A percentile compares a stretch with the other conserved stretches of the same genome.
Conservation (phyloP, 2,888 invertebrate genomes). For the Fragum whitleyi region DNA sequence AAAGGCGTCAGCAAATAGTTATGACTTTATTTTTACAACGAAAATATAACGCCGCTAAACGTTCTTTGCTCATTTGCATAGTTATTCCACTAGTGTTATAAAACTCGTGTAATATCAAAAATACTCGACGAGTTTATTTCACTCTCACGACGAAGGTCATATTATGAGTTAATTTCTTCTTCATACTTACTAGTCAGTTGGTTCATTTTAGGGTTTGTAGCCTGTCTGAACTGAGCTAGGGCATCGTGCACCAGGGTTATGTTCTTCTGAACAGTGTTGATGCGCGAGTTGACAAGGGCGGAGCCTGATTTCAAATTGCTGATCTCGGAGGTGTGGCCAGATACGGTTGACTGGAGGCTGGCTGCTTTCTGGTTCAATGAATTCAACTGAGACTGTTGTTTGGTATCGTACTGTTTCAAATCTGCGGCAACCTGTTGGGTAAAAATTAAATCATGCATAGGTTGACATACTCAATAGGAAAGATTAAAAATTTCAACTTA, state of each 20-base stretch:
- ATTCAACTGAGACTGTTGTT: slow-evolving; percentile 46
- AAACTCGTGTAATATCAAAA: too few species aligned
- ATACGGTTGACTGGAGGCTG: slow-evolving; percentile 31
- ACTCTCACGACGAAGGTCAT: too few species aligned
- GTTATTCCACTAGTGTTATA: too few species aligned
- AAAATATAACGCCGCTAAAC: too few species aligned
- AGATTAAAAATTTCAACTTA: too few species aligned
- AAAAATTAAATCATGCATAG: too few species aligned
- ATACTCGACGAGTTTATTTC: too few species aligned
- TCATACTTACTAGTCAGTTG: slow-evolving; percentile 7
- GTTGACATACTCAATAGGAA: too few species aligned
- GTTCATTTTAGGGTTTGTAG: slow-evolving; percentile 30
- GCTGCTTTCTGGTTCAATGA: slow-evolving; percentile 37
- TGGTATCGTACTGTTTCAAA: slow-evolving; percentile 48
- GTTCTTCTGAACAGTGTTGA: slow-evolving; percentile 40
- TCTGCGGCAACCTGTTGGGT: slow-evolving; percentile 48
- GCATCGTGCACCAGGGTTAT: slow-evolving; percentile 52
- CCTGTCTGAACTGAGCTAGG: slow-evolving; percentile 51
- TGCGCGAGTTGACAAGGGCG: slow-evolving; percentile 30
- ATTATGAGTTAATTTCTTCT: too few species aligned
- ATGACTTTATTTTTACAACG: too few species aligned
- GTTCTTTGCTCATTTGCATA: too few species aligned
- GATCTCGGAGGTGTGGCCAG: slow-evolving; percentile 48
- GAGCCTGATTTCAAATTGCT: slow-evolving; percentile 28
- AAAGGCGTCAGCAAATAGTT: too few species aligned